These are phyloP conservation scores for Trachelus troglodyta DNA, from an alignment of 2,888 invertebrate genomes.

Conservation along the genomic window DNA sequence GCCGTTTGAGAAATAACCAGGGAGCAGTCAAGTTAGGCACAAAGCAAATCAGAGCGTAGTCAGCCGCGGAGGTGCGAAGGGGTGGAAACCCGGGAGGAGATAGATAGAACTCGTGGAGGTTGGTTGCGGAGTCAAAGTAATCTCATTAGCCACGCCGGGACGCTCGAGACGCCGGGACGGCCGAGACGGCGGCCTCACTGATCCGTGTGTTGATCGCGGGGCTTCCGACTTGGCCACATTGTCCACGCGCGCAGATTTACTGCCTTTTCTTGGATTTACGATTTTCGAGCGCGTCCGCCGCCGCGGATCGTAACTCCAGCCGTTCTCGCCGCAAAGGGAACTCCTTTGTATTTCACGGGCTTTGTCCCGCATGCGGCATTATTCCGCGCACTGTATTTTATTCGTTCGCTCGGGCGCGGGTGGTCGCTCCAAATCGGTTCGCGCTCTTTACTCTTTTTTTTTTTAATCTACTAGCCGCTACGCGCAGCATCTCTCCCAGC, in stretches of 20 bases:
- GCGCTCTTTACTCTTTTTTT: neutral
- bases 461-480: neutral
- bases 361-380: constrained; percentile 6
- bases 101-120: too few species aligned
- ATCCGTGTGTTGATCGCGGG: constrained; percentile 41
- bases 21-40: too few species aligned
- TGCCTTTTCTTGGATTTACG: constrained; percentile 53
- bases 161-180: constrained; percentile 26
- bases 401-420: neutral
- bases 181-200: constrained; percentile 42
- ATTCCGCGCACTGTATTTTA: neutral
- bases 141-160: constrained; percentile 54
- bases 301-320: constrained; percentile 2
- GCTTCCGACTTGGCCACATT: constrained; percentile 44
- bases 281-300: constrained; percentile 34
- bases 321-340: constrained; percentile 16
- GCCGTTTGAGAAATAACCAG: too few species aligned
- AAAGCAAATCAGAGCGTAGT: too few species aligned
- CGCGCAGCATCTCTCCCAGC: neutral
- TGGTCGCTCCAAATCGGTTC: neutral
- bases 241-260: constrained; percentile 51
- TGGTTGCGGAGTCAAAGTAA: constrained; percentile 31
- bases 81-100: constrained; percentile 1
- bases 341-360: constrained; percentile 8
- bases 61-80: neutral